Conservation (phyloP, 2,888 invertebrate species). For the Ditylenchus weischeri region DNA sequence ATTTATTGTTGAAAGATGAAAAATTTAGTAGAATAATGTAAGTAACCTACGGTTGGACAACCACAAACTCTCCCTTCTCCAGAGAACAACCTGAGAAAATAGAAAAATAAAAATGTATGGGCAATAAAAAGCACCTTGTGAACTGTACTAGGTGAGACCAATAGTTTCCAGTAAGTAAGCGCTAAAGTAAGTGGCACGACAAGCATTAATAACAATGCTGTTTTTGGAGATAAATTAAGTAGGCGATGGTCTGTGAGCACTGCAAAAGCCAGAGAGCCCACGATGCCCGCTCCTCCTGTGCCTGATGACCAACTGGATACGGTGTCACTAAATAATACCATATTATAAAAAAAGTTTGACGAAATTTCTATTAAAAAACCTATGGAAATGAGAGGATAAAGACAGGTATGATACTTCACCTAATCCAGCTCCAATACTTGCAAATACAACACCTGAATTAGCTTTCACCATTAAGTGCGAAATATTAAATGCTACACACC, state of each 20-base stretch:
- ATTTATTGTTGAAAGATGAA: background rate
- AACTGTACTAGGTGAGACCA: slow-evolving; percentile 41
- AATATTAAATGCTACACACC: slow-evolving; percentile 17
- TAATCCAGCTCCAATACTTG: slow-evolving; percentile 74
- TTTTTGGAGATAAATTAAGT: slow-evolving; percentile 22
- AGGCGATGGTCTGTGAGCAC: slow-evolving; percentile 67
- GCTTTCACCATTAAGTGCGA: background rate
- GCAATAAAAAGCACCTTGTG: background rate
- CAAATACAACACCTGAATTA: slow-evolving; percentile 67
- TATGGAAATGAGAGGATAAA: slow-evolving; percentile 71
- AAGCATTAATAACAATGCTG: slow-evolving; percentile 6
- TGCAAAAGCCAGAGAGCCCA: slow-evolving; percentile 76
- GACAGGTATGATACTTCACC: slow-evolving; percentile 77
- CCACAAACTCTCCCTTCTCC: slow-evolving; percentile 32
- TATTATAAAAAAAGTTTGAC: slow-evolving; percentile 4
- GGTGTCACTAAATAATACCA: slow-evolving; percentile 23
- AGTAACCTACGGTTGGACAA: slow-evolving; percentile 4
- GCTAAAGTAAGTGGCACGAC: background rate
- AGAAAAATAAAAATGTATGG: no score
- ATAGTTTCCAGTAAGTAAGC: slow-evolving; percentile 42
- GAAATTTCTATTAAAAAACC: slow-evolving; percentile 58
- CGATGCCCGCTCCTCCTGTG: slow-evolving; percentile 69
- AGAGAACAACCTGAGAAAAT: slow-evolving; percentile 29
- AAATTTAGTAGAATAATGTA: background rate
- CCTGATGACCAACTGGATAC: slow-evolving; percentile 69